These are phyloP conservation scores for Platycercus adscitus DNA, from an alignment of 2,113 vertebrate species.

Conservation along the genomic window DNA sequence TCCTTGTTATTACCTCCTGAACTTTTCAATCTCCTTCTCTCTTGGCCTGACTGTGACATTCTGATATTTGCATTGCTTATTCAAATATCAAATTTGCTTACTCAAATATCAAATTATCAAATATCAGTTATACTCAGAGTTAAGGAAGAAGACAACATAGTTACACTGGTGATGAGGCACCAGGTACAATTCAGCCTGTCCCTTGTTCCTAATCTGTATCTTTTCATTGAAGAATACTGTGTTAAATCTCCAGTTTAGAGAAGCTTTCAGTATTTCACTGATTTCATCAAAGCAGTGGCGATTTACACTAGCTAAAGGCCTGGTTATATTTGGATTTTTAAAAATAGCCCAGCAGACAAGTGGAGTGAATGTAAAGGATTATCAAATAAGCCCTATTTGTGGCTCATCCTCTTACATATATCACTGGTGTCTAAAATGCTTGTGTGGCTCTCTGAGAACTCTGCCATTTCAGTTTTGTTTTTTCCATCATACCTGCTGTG, in stretches of 20 bases:
- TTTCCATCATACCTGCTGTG: slow-evolving; percentile 8
- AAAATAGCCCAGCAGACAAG: not conserved
- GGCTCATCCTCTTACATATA: not conserved
- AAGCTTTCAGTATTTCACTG: not conserved
- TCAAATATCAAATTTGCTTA: not conserved
- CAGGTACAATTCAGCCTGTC: not conserved
- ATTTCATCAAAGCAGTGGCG: not conserved
- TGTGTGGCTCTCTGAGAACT: slow-evolving; percentile 2
- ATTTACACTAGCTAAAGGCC: not conserved
- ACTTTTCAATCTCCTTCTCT: not conserved
- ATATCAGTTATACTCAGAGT: not conserved
- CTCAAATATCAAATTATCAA: not conserved
- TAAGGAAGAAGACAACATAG: not conserved
- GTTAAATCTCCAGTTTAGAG: not conserved
- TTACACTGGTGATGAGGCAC: not conserved
- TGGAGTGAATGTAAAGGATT: not conserved
- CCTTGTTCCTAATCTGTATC: not conserved
- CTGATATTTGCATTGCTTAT: not conserved
- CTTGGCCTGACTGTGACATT: not conserved
- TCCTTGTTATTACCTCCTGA: not conserved
- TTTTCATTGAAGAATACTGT: not conserved
- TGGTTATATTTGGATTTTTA: not conserved
- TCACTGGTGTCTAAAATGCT: slow-evolving; percentile 13
- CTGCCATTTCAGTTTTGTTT: slow-evolving; percentile 52
- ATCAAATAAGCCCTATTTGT: not conserved